Evolutionary conservation across 2,888 invertebrate species (phyloP), one percentile per base, ranked within the genome.

Genomic region (Drosophila differens): DNA sequence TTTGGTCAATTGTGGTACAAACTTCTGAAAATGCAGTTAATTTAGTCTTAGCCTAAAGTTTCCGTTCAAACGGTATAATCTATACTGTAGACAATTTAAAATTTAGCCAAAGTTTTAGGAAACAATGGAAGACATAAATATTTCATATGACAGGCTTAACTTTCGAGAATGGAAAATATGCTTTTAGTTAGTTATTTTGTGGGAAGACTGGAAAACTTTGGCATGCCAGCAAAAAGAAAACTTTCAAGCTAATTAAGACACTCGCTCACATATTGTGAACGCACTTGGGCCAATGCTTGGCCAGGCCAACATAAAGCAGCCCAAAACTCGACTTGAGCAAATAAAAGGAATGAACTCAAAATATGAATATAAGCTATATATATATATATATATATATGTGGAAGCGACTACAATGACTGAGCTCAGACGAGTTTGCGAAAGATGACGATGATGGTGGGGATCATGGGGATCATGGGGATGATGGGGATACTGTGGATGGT

Each of bases 231-330:
- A 32, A 10, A 10, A 58, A 33, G 32, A 51, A 47, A 76, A 71
- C 62, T 80, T 58, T 49, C 57, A 32, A 62, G 69, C 77, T 79
- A 72, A 81, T 80, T 79, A 63, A 60, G 63, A 35, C 35, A 54
- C 60, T 59, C 52, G 67, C 28, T 10, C 14, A 39, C 41, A 67
- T 19, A 52, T 35, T 62, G 37, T 37, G 28, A 57, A 30, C 25
- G 25, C 28, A 59, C 47, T 59, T 53, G 22, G 28, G 19, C 28
- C 39, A 44, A 6, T 10, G 49, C 70, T 19, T 51, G 60, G 51
- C 35, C 39, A 59, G 59, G 12, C 44, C 12, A 39, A 22, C 57
- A 58, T 7, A 51, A 58, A 53, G 72, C 33, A 52, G 25, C n/a
- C 32, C 33, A 53, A 58, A n/a, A 51, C 53, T 55, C 25, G 44